These are phyloP conservation scores for Stratiolaelaps scimitus DNA, from an alignment of 1,140 invertebrate species.

Conservation along the genomic window DNA sequence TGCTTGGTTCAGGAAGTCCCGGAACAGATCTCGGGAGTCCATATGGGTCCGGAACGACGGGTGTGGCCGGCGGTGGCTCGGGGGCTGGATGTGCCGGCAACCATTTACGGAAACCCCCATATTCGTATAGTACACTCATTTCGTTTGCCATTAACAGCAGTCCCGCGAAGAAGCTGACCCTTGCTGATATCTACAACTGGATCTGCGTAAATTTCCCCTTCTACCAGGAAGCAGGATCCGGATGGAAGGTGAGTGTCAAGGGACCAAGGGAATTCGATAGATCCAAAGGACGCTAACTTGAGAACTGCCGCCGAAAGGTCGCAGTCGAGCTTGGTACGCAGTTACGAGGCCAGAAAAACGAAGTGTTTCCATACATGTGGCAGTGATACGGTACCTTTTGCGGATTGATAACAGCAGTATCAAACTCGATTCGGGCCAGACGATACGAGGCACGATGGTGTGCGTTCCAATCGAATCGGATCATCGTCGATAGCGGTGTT, in stretches of 20 bases:
- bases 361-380: too few relatives aligned
- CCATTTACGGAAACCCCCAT: conserved; percentile 44
- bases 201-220: conserved; percentile 47
- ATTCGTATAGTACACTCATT: conserved; percentile 58
- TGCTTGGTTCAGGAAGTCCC: too few relatives aligned
- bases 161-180: conserved; percentile 46
- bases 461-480: too few relatives aligned
- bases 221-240: conserved; percentile 55
- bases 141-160: conserved; percentile 58
- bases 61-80: too few relatives aligned
- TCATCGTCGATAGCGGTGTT: not conserved
- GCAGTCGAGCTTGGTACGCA: too few relatives aligned
- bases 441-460: not conserved
- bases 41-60: too few relatives aligned
- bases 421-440: not conserved
- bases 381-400: not conserved
- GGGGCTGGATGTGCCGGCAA: too few relatives aligned
- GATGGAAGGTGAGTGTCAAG: conserved; percentile 52
- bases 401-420: not conserved
- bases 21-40: too few relatives aligned
- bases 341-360: too few relatives aligned
- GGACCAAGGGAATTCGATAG: not conserved
- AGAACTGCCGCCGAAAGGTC: too few relatives aligned
- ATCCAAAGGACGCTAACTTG: conserved; percentile 1
- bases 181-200: conserved; percentile 47